These are phyloP conservation scores for Eretmochelys imbricata DNA, from an alignment of 2,113 vertebrate species.

Conservation along the genomic window DNA sequence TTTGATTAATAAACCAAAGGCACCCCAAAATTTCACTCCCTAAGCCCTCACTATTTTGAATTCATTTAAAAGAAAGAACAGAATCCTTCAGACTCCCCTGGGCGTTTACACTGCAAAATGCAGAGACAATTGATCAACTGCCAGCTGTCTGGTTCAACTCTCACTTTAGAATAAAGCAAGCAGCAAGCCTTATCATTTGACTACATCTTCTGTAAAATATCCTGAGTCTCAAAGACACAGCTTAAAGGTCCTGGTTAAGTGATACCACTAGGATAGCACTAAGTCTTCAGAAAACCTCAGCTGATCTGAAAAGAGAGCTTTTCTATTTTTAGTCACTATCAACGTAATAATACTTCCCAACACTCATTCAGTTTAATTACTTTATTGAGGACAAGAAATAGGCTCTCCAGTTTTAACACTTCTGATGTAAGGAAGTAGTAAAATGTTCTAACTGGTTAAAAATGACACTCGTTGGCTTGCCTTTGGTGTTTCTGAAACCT, in stretches of 20 bases:
- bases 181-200: not conserved
- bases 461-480: constrained; percentile 73
- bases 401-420: constrained; percentile 47
- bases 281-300: not conserved
- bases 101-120: not conserved
- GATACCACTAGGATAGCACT: not conserved
- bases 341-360: constrained; percentile 49
- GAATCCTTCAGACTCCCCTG: not conserved
- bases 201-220: not conserved
- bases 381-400: constrained; percentile 71
- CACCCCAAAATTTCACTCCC: not conserved
- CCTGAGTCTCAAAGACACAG: not conserved
- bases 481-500: constrained; percentile 72
- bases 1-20: not conserved
- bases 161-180: not conserved
- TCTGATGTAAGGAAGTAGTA: constrained; percentile 76
- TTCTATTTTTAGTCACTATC: constrained; percentile 31
- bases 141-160: not conserved
- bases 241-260: not conserved
- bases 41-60: not conserved
- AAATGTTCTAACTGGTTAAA: constrained; percentile 68
- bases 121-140: constrained; percentile 26
- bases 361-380: constrained; percentile 65
- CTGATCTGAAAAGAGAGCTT: constrained; percentile 27
- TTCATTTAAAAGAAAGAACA: not conserved